Percentiles rank a stretch among this genome's conserved stretches.
These are phyloP conservation scores for Lycaena phlaeas DNA, from an alignment of 2,888 invertebrate species.

Conservation along the genomic window DNA sequence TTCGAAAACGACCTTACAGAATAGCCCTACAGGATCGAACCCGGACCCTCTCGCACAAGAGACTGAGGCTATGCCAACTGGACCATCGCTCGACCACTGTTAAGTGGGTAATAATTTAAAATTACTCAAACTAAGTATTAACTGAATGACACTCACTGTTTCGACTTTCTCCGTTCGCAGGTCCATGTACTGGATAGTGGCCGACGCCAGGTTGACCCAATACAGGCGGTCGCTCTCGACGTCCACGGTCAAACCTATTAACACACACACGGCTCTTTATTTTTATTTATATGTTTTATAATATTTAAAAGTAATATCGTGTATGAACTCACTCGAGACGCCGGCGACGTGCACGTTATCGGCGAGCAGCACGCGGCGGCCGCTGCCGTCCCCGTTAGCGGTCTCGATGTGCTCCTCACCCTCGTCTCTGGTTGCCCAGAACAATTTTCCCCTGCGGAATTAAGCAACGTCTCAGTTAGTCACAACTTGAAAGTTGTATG, in stretches of 20 bases:
- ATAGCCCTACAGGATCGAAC: too few relatives aligned
- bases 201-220: constrained; percentile 69
- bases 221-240: constrained; percentile 75
- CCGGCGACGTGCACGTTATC: constrained; percentile 36
- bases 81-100: too few relatives aligned
- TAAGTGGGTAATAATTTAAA: too few relatives aligned
- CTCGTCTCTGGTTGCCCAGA: constrained; percentile 66
- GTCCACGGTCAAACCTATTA: constrained; percentile 76
- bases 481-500: too few relatives aligned
- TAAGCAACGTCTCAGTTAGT: neutral
- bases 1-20: too few relatives aligned
- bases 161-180: constrained; percentile 33
- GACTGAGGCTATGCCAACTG: too few relatives aligned
- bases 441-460: constrained; percentile 63
- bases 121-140: too few relatives aligned
- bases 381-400: constrained; percentile 78
- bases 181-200: constrained; percentile 75
- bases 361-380: constrained; percentile 38
- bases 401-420: constrained; percentile 66
- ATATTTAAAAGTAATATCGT: neutral
- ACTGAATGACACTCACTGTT: constrained; percentile 31
- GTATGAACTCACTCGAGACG: constrained; percentile 36
- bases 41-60: too few relatives aligned
- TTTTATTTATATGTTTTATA: too few relatives aligned
- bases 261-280: neutral